These are phyloP conservation scores for Lagopus leucura DNA, from an alignment of 2,113 vertebrate genomes.

Conservation along the genomic window DNA sequence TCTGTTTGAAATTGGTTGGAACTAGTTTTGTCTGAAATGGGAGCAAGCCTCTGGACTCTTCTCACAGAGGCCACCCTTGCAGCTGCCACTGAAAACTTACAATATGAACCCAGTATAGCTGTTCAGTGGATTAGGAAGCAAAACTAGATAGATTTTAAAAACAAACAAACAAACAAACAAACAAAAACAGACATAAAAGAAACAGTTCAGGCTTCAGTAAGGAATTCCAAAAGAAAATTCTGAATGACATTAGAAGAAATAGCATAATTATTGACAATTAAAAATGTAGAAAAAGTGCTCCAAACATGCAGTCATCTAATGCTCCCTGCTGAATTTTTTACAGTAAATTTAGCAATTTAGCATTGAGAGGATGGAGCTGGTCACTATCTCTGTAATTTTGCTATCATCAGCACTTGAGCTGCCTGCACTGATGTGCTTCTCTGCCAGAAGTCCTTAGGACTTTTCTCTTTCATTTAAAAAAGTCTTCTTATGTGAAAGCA, in stretches of 20 bases:
- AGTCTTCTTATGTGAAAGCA: background rate
- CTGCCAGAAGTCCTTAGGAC: rapidly evolving
- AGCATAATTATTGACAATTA: background rate
- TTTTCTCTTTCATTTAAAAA: background rate
- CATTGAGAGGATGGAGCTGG: background rate
- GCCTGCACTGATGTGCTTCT: background rate
- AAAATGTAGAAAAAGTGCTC: background rate
- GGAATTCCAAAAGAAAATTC: background rate
- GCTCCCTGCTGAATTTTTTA: too few species aligned
- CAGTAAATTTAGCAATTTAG: too few species aligned
- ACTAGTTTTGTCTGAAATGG: background rate
- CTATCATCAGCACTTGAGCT: background rate
- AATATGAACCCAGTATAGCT: background rate
- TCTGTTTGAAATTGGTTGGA: background rate
- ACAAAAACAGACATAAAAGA: background rate
- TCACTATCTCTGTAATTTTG: background rate
- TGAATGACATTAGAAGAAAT: background rate
- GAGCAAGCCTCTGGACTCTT: background rate
- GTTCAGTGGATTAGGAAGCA: background rate
- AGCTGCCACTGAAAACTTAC: background rate
- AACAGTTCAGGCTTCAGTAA: background rate
- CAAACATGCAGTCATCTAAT: background rate
- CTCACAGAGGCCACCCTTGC: background rate
- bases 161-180: too few species aligned
- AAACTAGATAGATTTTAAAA: background rate